phyloP scores from a whole-genome alignment of 2,797 vertebrate genomes.

The Philypnodon macrostomus region DNA sequence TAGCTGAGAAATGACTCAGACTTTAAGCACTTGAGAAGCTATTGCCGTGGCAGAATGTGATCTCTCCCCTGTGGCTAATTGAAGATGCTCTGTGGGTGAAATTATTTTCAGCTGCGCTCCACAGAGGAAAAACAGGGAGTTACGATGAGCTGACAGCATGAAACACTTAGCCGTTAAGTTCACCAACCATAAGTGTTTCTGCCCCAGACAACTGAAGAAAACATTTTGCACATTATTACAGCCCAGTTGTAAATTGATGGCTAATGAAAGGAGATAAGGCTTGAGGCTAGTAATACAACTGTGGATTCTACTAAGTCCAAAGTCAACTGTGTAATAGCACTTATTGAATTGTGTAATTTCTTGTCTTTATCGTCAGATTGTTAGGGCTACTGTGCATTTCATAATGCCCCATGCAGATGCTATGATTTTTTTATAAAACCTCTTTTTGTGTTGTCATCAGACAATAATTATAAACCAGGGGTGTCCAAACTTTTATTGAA shows the following conservation, averaged over 20 bases:
- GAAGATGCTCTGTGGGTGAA: slow-evolving; percentile 75
- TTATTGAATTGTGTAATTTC: neutral
- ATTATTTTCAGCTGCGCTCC: slow-evolving; percentile 72
- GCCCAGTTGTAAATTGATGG: slow-evolving; percentile 53
- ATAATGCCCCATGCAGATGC: no score
- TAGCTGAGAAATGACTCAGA: slow-evolving; percentile 69
- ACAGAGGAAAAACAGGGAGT: slow-evolving; percentile 68
- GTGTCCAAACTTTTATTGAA: no score
- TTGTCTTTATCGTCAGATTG: slow-evolving; percentile 1
- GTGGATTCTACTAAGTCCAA: slow-evolving; percentile 10
- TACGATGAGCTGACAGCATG: slow-evolving; percentile 67
- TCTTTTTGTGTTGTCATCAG: no score
- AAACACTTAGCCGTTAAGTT: slow-evolving; percentile 71
- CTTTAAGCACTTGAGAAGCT: slow-evolving; percentile 73
- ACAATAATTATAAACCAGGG: no score
- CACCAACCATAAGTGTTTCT: slow-evolving; percentile 65
- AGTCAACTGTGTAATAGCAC: neutral
- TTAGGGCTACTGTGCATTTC: no score
- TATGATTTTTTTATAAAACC: no score
- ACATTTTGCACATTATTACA: slow-evolving; percentile 61
- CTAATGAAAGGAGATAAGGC: slow-evolving; percentile 44
- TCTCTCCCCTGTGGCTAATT: slow-evolving; percentile 78
- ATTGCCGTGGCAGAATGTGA: slow-evolving; percentile 71
- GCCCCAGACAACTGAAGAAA: slow-evolving; percentile 58
- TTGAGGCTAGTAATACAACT: slow-evolving; percentile 23